A percentile compares a stretch with the other conserved stretches of the same genome.
phyloP scores from a whole-genome alignment of 1,140 invertebrate species.

The Sipha flava region DNA sequence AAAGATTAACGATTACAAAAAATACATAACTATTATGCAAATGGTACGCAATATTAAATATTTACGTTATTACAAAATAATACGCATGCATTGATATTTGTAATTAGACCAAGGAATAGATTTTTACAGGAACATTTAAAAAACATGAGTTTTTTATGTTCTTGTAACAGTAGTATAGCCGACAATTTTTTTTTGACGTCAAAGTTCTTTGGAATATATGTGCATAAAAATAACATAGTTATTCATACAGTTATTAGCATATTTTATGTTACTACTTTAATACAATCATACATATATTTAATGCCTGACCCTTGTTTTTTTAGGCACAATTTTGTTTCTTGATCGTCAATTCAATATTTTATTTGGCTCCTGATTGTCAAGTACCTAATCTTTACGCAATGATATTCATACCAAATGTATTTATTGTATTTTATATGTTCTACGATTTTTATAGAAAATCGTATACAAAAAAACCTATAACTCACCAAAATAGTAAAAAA shows the following conservation, averaged over 20 bases:
- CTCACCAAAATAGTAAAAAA: neutral
- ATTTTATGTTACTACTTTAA: neutral
- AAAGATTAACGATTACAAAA: constrained; percentile 46
- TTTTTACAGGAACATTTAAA: neutral
- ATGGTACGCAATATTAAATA: constrained; percentile 41
- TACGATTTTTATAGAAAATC: constrained; percentile 55
- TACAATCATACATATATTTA: neutral
- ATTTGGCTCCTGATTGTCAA: constrained; percentile 49
- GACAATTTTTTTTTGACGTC: constrained; percentile 42
- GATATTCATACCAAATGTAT: constrained; percentile 54
- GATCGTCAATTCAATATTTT: constrained; percentile 49
- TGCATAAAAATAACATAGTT: constrained; percentile 49
- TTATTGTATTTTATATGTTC: constrained; percentile 60
- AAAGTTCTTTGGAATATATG: constrained; percentile 57
- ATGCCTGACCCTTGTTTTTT: constrained; percentile 23
- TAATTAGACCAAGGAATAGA: neutral
- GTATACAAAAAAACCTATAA: constrained; percentile 41
- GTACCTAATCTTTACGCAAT: constrained; percentile 47
- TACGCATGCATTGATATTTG: neutral
- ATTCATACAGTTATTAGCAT: neutral
- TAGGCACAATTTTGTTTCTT: constrained; percentile 58
- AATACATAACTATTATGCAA: constrained; percentile 51
- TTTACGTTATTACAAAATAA: neutral
- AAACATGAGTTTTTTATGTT: neutral
- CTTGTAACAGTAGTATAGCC: neutral